Evolutionary conservation across 1,140 invertebrate genomes (phyloP), one percentile per base, ranked within the genome.

Genomic region (Drosophila sulfurigaster): DNA sequence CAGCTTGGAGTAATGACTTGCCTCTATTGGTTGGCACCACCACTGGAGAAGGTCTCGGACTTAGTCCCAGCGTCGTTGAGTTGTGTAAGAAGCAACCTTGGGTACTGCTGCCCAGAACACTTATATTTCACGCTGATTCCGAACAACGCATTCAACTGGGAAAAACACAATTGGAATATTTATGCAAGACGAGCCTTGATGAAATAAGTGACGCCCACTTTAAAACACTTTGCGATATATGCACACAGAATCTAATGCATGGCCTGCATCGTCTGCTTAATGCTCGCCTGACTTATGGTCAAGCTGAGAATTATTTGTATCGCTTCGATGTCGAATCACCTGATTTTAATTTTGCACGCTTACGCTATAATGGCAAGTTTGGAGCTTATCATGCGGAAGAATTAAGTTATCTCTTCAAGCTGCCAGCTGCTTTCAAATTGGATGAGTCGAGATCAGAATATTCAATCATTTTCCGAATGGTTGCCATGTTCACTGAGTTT

Each of bases 301-400:
- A 60, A 68, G 83, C 87, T 16, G 83, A 92, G 1, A 91, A 93
- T 1, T 94, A 93, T 80, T 72, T 93, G 0, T 93, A 94, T 64
- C 86, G 92, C 59, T 93, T 94, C 71, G 87, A 38, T 10, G 35
- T 38, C 7, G 35, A 38, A 10, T 38, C 35, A 10, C 35, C 35
- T 8, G 35, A 92, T 35, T 83, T 93, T 38, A 91, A 93, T 45
- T 91, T 92, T 0, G 64, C 75, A 3, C 75, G 66, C 28, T 85
- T 76, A 32, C 81, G 85, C 6, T 71, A 35, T 0, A 4, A 49
- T 3, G 91, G 86, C 75, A 91, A 77, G 94, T 38, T 38, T 10
- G 35, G 95, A 28, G 93, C 93, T 2, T 91, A 77, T 54, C 95
- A 96, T 82, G 94, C 93, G 0, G 95, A 96, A 70, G 95, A 96